phyloP scores from a whole-genome alignment of 2,113 vertebrate species.

The Dromiciops gliroides region DNA sequence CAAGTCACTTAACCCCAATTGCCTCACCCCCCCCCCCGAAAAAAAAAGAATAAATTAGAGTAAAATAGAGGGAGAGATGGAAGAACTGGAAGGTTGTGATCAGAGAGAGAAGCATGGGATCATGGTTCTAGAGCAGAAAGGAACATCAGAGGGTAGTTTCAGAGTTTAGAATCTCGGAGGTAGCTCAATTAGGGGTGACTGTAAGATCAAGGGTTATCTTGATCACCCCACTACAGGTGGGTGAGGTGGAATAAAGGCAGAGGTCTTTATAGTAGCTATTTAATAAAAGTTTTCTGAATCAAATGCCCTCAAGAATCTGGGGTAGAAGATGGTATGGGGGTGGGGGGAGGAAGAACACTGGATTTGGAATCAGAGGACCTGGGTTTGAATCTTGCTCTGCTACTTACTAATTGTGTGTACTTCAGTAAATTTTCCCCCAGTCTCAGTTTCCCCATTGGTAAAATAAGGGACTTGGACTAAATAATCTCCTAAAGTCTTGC shows the following conservation, averaged over 20 bases:
- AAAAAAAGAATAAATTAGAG: not conserved
- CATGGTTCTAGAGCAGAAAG: not conserved
- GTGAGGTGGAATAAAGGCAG: no score
- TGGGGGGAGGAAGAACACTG: not conserved
- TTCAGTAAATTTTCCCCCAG: not conserved
- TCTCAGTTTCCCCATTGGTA: constrained; percentile 11
- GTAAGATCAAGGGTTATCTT: not conserved
- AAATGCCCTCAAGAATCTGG: not conserved
- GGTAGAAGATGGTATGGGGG: not conserved
- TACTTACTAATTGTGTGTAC: constrained; percentile 6
- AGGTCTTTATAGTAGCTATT: no score
- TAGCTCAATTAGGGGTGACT: not conserved
- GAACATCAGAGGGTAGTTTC: not conserved
- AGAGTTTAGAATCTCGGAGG: not conserved
- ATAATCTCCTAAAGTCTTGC: not conserved
- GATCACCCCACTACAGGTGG: no score
- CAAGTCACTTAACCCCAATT: no score
- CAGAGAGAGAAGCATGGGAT: not conserved
- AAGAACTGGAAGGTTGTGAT: not conserved
- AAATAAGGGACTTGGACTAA: not conserved
- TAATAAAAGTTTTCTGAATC: no score
- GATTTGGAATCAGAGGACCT: not conserved
- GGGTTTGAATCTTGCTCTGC: not conserved
- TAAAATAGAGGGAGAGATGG: not conserved
- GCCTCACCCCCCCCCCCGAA: no score